Evolutionary conservation across 2,888 invertebrate genomes (phyloP), one percentile per base, ranked within the genome.

Genomic region (Thereva unica): DNA sequence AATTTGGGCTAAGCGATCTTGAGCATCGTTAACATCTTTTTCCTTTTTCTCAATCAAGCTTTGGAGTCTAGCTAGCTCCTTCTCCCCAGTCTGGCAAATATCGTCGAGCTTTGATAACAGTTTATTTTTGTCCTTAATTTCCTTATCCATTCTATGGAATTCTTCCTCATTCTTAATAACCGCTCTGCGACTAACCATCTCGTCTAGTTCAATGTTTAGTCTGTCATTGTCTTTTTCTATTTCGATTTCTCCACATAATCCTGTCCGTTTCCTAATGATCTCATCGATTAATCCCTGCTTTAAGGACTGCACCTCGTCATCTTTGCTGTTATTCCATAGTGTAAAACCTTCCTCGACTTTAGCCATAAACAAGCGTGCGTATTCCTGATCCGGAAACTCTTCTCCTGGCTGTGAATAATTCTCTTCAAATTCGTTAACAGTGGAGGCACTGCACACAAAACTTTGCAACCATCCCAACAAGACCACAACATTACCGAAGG

Each of bases 401-500:
- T 72, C 69, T 10, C 57, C 64, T 1, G 49, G 12, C 3, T 61
- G 42, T 4, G 68, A 37, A 37, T n/a, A n/a, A n/a, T n/a, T n/a
- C n/a, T n/a, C n/a, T n/a, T 57, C 23, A 23, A 23, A 23, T 23
- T 23, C 23, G 23, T 23, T 23, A 23, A 23, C 23, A 23, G 23
- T 2, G 23, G 23, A 23, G 41, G 59, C 5, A 0, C 71, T 70
- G 1, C 75, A 73, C 1, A 75, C 74, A 69, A 80, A 76, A 40
- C 78, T 77, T 72, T 75, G 75, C 2, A 80, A 73, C 67, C 76
- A 80, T 12, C 76, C 76, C 0, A 80, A 71, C 35, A 80, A 64
- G 9, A 78, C 72, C 8, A 80, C 74, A 0, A 78, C 75, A 72
- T 78, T 77, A 3, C 76, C 76, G 57, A 78, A 77, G 0, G 80